phyloP scores from a whole-genome alignment of 2,113 vertebrate genomes.

The Numida meleagris region DNA sequence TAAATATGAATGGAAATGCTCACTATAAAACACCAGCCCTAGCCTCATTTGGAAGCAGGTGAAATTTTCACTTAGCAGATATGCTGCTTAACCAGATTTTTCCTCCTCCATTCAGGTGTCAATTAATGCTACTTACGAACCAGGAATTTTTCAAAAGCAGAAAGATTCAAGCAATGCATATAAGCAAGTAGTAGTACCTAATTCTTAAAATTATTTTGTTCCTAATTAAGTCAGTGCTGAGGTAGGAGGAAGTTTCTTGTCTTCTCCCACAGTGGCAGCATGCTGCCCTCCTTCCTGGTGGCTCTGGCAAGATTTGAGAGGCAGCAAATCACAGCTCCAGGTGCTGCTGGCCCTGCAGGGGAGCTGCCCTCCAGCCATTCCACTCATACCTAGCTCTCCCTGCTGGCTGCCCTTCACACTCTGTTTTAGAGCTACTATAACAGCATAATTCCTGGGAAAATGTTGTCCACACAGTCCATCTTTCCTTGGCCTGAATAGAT shows the following conservation, averaged over 20 bases:
- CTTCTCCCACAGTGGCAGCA: neutral
- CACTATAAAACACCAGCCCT: neutral
- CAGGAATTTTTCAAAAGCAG: neutral
- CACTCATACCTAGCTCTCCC: neutral
- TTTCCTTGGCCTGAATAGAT: too few relatives aligned
- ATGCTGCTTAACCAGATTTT: neutral
- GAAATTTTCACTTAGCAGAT: neutral
- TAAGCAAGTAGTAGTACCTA: neutral
- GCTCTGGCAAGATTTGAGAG: neutral
- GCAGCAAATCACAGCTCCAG: neutral
- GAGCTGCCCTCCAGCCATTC: neutral
- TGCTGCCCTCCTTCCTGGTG: neutral
- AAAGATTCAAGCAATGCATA: neutral
- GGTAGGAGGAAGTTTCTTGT: accelerated
- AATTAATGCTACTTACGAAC: neutral
- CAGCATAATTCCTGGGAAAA: too few relatives aligned
- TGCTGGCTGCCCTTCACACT: neutral
- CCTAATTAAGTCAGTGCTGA: neutral
- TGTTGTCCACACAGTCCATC: too few relatives aligned
- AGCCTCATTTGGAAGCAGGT: neutral
- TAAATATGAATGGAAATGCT: neutral
- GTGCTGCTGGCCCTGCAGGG: neutral
- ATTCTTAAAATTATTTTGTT: neutral
- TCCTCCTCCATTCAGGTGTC: neutral
- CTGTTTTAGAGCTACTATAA: neutral